Conservation (phyloP, 2,113 vertebrate species). For the Cyanoderma ruficeps region DNA sequence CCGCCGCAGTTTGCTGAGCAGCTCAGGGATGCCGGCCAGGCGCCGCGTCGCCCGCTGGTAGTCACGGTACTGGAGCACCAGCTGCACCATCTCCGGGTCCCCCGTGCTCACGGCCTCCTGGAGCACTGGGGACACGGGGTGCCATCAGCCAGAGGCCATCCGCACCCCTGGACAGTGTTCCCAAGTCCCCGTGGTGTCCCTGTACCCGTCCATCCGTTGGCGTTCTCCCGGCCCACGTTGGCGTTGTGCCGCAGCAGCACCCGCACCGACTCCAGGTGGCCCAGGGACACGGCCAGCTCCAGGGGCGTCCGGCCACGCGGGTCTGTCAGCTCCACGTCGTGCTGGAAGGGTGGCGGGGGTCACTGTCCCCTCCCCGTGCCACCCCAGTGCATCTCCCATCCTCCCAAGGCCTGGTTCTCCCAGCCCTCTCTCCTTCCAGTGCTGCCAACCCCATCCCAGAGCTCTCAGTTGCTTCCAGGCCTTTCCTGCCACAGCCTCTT, state of each 20-base stretch:
- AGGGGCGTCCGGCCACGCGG: conserved; percentile 89
- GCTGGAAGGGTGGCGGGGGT: conserved; percentile 56
- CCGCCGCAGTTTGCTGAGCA: conserved; percentile 91
- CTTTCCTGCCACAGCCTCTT: background rate
- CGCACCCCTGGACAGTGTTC: fast-evolving
- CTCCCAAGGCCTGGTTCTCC: background rate
- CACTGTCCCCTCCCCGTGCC: background rate
- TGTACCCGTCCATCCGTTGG: conserved; percentile 90
- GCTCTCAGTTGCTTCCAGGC: background rate
- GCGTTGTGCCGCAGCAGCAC: conserved; percentile 88
- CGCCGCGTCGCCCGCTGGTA: conserved; percentile 89
- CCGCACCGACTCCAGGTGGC: conserved; percentile 88
- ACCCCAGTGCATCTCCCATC: fast-evolving
- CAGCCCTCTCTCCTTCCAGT: background rate
- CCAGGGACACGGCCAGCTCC: conserved; percentile 90
- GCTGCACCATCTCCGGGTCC: conserved; percentile 92
- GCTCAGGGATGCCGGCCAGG: conserved; percentile 89
- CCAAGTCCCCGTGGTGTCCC: fast-evolving
- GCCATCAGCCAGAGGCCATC: background rate
- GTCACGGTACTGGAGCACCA: conserved; percentile 93
- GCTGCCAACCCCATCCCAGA: background rate
- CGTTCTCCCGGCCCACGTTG: conserved; percentile 85
- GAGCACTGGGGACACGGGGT: conserved; percentile 75
- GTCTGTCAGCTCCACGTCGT: conserved; percentile 85
- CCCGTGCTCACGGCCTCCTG: conserved; percentile 96